Evolutionary conservation across 1,140 invertebrate genomes (phyloP).

Genomic region (Drosophila tristis): DNA sequence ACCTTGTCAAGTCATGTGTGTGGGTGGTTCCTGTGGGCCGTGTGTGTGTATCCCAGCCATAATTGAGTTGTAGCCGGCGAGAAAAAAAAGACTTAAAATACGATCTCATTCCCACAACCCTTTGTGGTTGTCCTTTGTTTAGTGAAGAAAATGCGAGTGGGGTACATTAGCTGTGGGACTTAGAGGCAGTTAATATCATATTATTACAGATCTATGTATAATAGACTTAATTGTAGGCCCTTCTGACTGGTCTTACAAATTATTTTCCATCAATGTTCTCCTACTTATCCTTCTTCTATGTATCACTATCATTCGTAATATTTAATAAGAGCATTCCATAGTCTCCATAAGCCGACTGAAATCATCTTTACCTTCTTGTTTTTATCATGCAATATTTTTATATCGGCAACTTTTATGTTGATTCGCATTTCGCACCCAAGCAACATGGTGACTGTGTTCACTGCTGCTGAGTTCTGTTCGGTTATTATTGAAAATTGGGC

Average conservation of each 20-base stretch:
- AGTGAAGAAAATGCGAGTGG: background rate
- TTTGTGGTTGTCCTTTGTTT: conserved; percentile 7
- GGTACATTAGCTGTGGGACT: background rate
- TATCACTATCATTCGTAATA: no score
- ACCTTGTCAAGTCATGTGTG: conserved; percentile 70
- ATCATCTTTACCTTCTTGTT: background rate
- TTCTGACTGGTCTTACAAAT: no score
- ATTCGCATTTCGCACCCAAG: conserved; percentile 57
- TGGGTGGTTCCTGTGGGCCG: conserved; percentile 19
- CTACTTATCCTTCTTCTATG: no score
- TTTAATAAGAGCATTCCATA: conserved; percentile 12
- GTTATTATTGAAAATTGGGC: conserved; percentile 81
- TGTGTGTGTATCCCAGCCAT: conserved; percentile 61
- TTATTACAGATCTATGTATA: background rate
- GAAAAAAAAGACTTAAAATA: conserved; percentile 50
- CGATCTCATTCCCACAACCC: conserved; percentile 32
- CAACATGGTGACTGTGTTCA: conserved; percentile 19
- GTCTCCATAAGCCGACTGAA: background rate
- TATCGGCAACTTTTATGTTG: conserved; percentile 63
- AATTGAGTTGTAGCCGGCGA: conserved; percentile 73
- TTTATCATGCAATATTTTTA: conserved; percentile 56
- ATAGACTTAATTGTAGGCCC: no score
- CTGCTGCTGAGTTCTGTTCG: conserved; percentile 47
- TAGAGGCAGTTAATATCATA: no score
- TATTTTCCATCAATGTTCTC: no score